A percentile compares a stretch with the other conserved stretches of the same genome.
These are phyloP conservation scores for Synanthedon vespiformis DNA, from an alignment of 2,888 invertebrate species.

Conservation along the genomic window DNA sequence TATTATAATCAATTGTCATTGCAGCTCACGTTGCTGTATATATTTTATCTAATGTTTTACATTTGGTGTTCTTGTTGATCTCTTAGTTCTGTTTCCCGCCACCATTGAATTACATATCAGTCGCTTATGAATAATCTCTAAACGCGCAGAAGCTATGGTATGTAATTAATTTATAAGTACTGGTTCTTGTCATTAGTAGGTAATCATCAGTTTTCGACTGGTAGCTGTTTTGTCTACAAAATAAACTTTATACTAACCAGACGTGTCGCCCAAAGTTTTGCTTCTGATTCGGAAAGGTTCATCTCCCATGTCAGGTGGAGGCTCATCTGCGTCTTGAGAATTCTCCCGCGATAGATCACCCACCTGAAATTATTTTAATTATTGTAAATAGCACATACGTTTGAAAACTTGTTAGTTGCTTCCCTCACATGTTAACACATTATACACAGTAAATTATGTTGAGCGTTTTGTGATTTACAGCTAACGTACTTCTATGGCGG, in stretches of 20 bases:
- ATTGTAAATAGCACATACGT: not conserved
- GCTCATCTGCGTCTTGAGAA: slow-evolving; percentile 76
- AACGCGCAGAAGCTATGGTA: no score
- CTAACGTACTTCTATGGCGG: no score
- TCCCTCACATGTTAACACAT: no score
- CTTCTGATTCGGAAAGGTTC: slow-evolving; percentile 83
- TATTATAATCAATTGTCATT: no score
- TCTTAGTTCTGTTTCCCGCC: no score
- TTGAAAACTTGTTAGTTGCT: not conserved
- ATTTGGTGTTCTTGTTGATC: no score
- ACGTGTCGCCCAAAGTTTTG: slow-evolving; percentile 90
- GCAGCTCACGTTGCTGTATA: no score
- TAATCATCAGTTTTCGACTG: not conserved
- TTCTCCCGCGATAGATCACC: slow-evolving; percentile 81
- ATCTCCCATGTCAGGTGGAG: slow-evolving; percentile 36
- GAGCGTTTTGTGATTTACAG: no score
- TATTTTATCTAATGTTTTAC: no score
- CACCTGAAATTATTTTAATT: slow-evolving; percentile 27
- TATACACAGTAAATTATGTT: no score
- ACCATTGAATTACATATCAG: no score
- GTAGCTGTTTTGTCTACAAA: not conserved
- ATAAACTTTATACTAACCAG: slow-evolving; percentile 62
- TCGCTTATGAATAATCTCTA: no score
- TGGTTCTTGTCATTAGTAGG: not conserved
- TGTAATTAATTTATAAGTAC: not conserved